Evolutionary conservation across 1,140 invertebrate genomes (phyloP).

Genomic region (Heliconius nattereri): DNA sequence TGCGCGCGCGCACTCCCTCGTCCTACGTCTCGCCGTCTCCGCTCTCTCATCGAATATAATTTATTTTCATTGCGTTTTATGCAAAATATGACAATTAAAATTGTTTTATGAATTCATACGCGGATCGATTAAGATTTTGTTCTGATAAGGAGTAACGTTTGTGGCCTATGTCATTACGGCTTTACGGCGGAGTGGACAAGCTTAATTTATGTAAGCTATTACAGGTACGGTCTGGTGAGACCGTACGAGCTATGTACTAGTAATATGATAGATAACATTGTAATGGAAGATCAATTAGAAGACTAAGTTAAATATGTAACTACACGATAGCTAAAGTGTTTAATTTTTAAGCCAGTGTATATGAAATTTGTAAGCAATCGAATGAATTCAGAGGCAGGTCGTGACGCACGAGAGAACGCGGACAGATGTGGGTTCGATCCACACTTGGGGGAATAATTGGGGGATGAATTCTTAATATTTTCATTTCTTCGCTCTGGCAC

Average conservation of each 20-base stretch:
- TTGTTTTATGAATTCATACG: conserved; percentile 67
- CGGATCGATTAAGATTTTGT: conserved; percentile 70
- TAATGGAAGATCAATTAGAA: conserved; percentile 33
- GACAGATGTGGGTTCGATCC: too few relatives aligned
- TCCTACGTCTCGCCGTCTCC: conserved; percentile 57
- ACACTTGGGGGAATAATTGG: too few relatives aligned
- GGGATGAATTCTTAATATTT: too few relatives aligned
- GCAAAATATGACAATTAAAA: conserved; percentile 70
- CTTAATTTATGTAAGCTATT: conserved; percentile 47
- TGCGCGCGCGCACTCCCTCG: conserved; percentile 50
- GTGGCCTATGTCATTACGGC: conserved; percentile 58
- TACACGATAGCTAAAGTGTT: not conserved
- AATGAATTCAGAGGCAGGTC: too few relatives aligned
- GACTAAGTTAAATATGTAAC: not conserved
- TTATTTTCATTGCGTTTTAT: conserved; percentile 67
- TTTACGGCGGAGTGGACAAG: conserved; percentile 44
- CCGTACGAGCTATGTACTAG: not conserved
- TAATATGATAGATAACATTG: conserved; percentile 7
- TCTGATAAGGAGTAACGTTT: conserved; percentile 64
- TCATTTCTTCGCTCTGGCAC: too few relatives aligned
- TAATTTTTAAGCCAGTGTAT: not conserved
- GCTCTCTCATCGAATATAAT: conserved; percentile 56
- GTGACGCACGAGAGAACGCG: too few relatives aligned
- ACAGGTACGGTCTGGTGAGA: not conserved
- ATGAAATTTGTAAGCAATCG: too few relatives aligned